These are phyloP conservation scores for Spodoptera litura DNA, from an alignment of 1,140 invertebrate species.

Conservation along the genomic window DNA sequence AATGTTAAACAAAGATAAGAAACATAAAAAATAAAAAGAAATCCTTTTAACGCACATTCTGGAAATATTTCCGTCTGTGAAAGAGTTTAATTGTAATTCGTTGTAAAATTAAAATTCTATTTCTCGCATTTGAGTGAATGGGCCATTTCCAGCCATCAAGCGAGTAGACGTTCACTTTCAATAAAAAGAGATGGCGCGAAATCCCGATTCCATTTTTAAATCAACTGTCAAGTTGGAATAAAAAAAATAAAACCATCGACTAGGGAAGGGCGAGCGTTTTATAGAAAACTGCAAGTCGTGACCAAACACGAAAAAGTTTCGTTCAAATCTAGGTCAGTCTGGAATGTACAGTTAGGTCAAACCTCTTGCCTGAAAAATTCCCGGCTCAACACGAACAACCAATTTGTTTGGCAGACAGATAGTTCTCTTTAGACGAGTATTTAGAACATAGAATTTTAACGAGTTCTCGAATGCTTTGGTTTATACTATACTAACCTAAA, in stretches of 20 bases:
- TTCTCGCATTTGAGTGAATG: too few species aligned
- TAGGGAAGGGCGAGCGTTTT: not conserved
- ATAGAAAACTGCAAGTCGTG: slow-evolving; percentile 18
- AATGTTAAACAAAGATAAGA: too few species aligned
- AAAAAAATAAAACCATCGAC: not conserved
- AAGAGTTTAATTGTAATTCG: too few species aligned
- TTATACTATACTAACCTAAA: not conserved
- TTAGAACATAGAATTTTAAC: slow-evolving; percentile 11
- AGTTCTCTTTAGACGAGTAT: slow-evolving; percentile 6
- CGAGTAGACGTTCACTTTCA: too few species aligned
- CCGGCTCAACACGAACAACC: slow-evolving; percentile 28
- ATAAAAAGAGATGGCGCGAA: not conserved
- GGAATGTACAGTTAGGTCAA: slow-evolving; percentile 35
- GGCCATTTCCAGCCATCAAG: too few species aligned
- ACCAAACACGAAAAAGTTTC: slow-evolving; percentile 24
- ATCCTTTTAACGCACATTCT: too few species aligned
- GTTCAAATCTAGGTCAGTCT: slow-evolving; percentile 21
- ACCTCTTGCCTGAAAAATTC: slow-evolving; percentile 42
- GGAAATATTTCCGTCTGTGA: too few species aligned
- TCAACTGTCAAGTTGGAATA: not conserved
- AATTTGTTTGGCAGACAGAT: slow-evolving; percentile 21
- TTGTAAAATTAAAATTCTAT: too few species aligned
- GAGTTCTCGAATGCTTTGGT: too few species aligned
- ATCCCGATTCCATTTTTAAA: not conserved
- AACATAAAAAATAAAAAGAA: too few species aligned